Conservation (phyloP, 1,140 invertebrate species). For the Oreohelix idahoensis region DNA sequence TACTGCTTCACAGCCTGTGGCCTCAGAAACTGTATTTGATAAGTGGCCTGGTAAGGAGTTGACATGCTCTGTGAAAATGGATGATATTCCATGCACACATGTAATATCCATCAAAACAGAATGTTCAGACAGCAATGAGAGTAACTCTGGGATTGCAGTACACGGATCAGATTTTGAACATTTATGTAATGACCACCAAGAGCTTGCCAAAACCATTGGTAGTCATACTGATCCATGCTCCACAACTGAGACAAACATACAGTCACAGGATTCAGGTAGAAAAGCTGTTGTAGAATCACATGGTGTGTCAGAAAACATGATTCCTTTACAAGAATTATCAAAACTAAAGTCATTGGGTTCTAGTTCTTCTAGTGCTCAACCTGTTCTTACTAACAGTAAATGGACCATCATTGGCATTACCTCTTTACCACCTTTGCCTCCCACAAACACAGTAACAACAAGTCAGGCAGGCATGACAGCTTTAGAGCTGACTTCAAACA, state of each 20-base stretch:
- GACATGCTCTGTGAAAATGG: slow-evolving; percentile 19
- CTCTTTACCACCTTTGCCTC: background rate
- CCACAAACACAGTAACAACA: background rate
- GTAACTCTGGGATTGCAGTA: background rate
- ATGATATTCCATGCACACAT: slow-evolving; percentile 26
- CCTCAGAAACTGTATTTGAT: slow-evolving; percentile 2
- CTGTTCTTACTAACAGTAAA: background rate
- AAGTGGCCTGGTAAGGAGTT: background rate
- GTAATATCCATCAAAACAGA: slow-evolving; percentile 21
- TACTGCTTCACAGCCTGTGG: slow-evolving; percentile 21
- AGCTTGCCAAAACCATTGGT: background rate
- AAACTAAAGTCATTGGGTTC: background rate
- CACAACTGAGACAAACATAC: background rate
- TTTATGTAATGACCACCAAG: background rate
- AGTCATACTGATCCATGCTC: background rate
- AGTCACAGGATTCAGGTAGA: background rate
- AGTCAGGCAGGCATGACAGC: background rate
- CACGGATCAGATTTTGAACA: background rate
- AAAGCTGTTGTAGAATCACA: background rate
- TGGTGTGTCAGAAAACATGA: background rate
- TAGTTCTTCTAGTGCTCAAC: background rate
- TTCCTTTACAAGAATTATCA: background rate
- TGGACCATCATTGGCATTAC: slow-evolving; percentile 26
- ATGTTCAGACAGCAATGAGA: background rate
- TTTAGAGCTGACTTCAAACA: background rate